Evolutionary conservation across 1,140 invertebrate genomes (phyloP).

Genomic region (Heliconius himera): DNA sequence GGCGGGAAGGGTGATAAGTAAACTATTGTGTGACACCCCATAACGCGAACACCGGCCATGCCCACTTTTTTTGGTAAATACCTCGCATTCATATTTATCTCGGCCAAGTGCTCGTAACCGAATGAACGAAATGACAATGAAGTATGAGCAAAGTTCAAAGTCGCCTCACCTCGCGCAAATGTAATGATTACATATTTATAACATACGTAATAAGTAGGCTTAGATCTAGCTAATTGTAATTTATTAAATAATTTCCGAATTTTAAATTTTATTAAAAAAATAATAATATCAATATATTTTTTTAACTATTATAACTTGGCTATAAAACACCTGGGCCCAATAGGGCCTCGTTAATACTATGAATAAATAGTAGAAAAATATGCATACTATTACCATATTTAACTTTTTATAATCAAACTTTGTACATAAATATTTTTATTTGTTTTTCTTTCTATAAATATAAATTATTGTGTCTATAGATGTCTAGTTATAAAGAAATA

Average conservation of each 20-base stretch:
- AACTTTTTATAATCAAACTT: too few relatives aligned
- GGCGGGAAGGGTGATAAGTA: slow-evolving; percentile 17
- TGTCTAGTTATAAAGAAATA: too few relatives aligned
- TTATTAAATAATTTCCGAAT: neutral
- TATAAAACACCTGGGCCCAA: too few relatives aligned
- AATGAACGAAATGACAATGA: neutral
- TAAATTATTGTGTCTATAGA: too few relatives aligned
- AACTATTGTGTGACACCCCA: slow-evolving; percentile 25
- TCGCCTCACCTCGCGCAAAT: neutral
- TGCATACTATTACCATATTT: too few relatives aligned
- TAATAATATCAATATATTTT: neutral
- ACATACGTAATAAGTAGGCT: neutral
- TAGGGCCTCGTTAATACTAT: too few relatives aligned
- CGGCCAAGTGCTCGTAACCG: neutral
- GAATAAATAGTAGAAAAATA: too few relatives aligned
- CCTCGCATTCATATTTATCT: neutral
- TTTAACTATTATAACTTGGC: neutral
- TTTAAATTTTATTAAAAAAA: neutral
- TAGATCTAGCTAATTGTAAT: neutral
- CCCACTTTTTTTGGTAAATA: neutral
- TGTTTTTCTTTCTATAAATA: too few relatives aligned
- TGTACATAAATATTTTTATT: too few relatives aligned
- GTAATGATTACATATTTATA: neutral
- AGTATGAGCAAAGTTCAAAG: slow-evolving; percentile 22
- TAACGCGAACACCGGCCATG: neutral